Conservation (phyloP, 2,113 vertebrate genomes). For the Passer montanus region DNA sequence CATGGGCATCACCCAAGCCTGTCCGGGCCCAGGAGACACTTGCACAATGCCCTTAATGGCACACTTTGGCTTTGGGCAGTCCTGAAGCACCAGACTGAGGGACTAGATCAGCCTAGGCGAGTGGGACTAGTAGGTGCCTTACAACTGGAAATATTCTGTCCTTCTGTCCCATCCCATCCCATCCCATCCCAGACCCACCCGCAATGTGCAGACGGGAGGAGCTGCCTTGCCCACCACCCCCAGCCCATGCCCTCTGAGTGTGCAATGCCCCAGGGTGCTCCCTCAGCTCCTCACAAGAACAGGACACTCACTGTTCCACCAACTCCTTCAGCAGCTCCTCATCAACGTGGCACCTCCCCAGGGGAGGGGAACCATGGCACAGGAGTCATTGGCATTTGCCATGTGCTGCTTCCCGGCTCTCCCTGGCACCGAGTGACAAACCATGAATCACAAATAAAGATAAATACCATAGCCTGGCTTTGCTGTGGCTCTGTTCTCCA, state of each 20-base stretch:
- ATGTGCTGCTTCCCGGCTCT: not conserved
- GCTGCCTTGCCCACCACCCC: not conserved
- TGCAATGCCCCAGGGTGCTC: not conserved
- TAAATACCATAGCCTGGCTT: not conserved
- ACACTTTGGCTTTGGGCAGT: not conserved
- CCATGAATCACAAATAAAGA: not conserved
- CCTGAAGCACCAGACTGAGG: not conserved
- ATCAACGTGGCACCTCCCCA: rapidly evolving
- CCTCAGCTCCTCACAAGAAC: not conserved
- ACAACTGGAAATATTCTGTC: not conserved
- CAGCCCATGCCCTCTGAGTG: not conserved
- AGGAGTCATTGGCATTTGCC: rapidly evolving
- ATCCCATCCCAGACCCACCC: not conserved
- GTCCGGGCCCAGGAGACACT: rapidly evolving
- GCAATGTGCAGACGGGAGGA: not conserved
- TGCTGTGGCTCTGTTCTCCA: not conserved
- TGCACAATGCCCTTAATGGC: not conserved
- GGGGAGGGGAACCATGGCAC: not conserved
- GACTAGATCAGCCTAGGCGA: not conserved
- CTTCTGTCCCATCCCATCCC: not conserved
- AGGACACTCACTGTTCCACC: rapidly evolving
- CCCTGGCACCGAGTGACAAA: not conserved
- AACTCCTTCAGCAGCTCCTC: not conserved
- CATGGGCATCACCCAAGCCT: rapidly evolving
- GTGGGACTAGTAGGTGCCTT: not conserved